A percentile compares a stretch with the other conserved stretches of the same genome.
Evolutionary conservation across 2,113 vertebrate genomes (phyloP).

Genomic region (Sinocyclocheilus grahami): DNA sequence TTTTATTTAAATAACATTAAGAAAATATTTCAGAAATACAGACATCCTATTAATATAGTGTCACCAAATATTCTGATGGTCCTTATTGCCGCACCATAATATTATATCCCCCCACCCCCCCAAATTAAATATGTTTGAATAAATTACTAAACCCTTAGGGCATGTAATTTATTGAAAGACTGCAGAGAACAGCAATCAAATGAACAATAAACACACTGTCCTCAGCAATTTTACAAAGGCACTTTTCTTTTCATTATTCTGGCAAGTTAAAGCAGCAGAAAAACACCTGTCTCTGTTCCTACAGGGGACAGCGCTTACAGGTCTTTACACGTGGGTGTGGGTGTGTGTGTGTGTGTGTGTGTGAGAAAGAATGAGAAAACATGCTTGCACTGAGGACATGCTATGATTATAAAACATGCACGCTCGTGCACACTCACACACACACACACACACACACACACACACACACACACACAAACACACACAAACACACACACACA

Average conservation of each 20-base stretch:
- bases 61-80: background rate
- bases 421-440: background rate
- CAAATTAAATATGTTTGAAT: background rate
- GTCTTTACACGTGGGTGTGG: background rate
- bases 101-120: background rate
- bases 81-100: background rate
- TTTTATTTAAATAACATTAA: conserved; percentile 1
- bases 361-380: background rate
- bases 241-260: conserved; percentile 8
- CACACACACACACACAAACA: background rate
- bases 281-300: background rate
- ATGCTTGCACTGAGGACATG: background rate
- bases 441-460: too few species aligned
- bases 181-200: background rate
- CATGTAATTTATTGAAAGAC: background rate
- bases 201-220: background rate
- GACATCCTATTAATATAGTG: background rate
- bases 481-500: background rate
- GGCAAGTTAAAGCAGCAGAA: background rate
- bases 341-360: too few species aligned
- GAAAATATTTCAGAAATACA: background rate
- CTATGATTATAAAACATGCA: background rate
- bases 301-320: background rate
- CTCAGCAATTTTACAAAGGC: background rate
- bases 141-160: background rate